A percentile compares a stretch with the other conserved stretches of the same genome.
These are phyloP conservation scores for Arctopsyche grandis DNA, from an alignment of 1,140 invertebrate genomes.

Conservation along the genomic window DNA sequence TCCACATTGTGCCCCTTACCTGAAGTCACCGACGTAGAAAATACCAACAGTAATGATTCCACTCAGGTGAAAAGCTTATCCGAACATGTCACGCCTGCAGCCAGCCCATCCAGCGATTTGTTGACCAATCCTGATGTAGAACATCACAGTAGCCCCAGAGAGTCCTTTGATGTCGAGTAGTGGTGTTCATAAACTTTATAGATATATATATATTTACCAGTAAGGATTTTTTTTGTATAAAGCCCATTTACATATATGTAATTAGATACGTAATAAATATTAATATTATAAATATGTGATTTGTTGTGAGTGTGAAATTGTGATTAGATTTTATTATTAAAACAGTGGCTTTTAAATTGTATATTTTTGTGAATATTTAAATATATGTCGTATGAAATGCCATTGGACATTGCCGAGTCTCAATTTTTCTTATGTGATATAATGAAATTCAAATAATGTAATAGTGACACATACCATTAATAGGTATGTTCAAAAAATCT, in stretches of 20 bases:
- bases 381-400: too few species aligned
- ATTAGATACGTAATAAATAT: background rate
- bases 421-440: too few species aligned
- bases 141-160: conserved; percentile 41
- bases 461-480: too few species aligned
- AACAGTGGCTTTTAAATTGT: conserved; percentile 28
- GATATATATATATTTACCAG: too few species aligned
- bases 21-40: conserved; percentile 40
- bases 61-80: conserved; percentile 28
- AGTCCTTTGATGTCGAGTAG: conserved; percentile 43
- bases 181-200: background rate
- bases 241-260: background rate
- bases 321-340: too few species aligned
- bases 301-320: background rate
- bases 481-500: too few species aligned
- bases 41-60: conserved; percentile 46
- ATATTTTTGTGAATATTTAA: conserved; percentile 13
- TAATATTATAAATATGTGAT: background rate
- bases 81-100: conserved; percentile 35
- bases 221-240: background rate
- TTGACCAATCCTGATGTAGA: conserved; percentile 16
- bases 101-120: conserved; percentile 44
- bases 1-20: conserved; percentile 30
- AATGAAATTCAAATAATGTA: too few species aligned
- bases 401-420: too few species aligned